Base-by-base conservation (phyloP, 2,888 invertebrate genomes). In the Stomorhina lunata region DNA sequence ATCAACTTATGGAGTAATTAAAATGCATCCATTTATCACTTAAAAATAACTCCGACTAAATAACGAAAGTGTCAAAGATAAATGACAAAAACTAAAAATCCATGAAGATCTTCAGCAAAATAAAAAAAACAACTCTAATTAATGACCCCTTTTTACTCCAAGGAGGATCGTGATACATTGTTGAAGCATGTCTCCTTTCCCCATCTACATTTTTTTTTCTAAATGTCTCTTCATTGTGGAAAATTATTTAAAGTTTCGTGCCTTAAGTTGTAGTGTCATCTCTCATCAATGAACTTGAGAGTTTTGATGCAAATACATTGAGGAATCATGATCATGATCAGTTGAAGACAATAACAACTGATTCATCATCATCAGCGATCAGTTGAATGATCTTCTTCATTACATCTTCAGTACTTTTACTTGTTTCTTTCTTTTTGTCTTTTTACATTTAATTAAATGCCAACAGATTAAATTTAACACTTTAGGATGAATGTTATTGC, bases 271-370 rank as follows among this genome's bases (percentile, higher is more conserved):
- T 50, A 20, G 37, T 55, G 53, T 53, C 22, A 20, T 61, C 7
- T 55, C n/a, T 75, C 45, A 27, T 71, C 29, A 63, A n/a, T 78
- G 78, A 63, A 71, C 71, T 78, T 71, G 66, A 66, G n/a, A n/a
- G 27, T 59, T 15, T 29, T 66, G 27, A 45, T 43, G 61, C 68
- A 63, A 53, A 37, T 63, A 32, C 20, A 4, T 55, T 76, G 75
- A 57, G 69, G 63, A n/a, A n/a, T n/a, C n/a, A n/a, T n/a, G n/a
- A n/a, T n/a, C 69, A 75, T 48, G 55, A 68, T 68, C 37, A 59
- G 59, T 9, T 27, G 55, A 48, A 50, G 5, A 45, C 1, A 48
- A 29, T 32, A 37, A 27, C 63, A 20, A 69, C 37, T 65, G 37
- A 71, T 65, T 57, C 57, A 76, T 80, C 75, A 65, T 40, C 48